Percentiles rank a stretch among this genome's conserved stretches.
Conservation (phyloP, 2,113 vertebrate species). For the Trichechus manatus region DNA sequence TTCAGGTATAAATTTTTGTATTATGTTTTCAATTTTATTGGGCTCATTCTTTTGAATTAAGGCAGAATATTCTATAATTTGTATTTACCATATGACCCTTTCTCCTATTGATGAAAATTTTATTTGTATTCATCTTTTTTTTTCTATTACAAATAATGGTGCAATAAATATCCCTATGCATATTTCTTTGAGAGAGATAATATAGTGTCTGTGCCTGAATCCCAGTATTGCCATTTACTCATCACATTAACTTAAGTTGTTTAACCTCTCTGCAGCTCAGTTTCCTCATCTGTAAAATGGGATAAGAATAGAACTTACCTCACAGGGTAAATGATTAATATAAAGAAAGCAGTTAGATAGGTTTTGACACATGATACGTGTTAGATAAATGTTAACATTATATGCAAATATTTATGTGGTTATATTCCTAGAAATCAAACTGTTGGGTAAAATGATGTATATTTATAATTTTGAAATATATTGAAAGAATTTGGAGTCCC, state of each 20-base stretch:
- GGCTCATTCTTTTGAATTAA: constrained; percentile 24
- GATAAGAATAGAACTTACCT: too few species aligned
- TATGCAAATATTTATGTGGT: background rate
- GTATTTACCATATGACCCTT: constrained; percentile 32
- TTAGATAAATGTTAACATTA: background rate
- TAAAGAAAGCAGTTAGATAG: constrained; percentile 9
- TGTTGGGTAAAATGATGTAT: background rate
- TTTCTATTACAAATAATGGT: background rate
- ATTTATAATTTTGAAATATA: constrained; percentile 40
- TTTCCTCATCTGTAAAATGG: background rate
- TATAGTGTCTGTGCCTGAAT: background rate
- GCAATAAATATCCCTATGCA: background rate
- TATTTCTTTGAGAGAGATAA: background rate
- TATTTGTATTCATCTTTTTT: constrained; percentile 18
- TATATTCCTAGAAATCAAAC: constrained; percentile 41
- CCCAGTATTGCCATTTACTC: background rate
- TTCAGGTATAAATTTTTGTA: background rate
- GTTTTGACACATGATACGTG: background rate
- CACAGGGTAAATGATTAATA: background rate
- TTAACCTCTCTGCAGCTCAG: background rate
- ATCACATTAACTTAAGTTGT: background rate
- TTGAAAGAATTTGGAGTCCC: background rate
- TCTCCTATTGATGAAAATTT: background rate
- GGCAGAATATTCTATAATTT: background rate
- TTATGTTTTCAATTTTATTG: constrained; percentile 12